Conservation (phyloP, 2,888 invertebrate species). For the Temnothorax ravouxi region DNA sequence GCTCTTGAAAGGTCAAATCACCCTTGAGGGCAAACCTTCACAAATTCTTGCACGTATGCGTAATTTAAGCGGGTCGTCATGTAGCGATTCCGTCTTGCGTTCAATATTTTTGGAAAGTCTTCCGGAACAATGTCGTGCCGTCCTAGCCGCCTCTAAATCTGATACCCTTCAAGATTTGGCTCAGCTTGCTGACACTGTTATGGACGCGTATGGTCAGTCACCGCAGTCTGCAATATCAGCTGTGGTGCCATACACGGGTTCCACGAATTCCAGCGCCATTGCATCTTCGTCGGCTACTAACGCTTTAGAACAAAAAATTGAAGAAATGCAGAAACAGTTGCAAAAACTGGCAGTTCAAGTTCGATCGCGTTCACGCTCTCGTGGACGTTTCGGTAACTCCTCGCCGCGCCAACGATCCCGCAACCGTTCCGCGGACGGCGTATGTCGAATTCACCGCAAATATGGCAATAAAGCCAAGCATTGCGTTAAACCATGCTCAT, state of each 20-base stretch:
- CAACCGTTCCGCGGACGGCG: not conserved
- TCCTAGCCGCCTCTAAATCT: not conserved
- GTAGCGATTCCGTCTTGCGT: not conserved
- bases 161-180: not conserved
- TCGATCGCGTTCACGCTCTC: not conserved
- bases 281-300: not conserved
- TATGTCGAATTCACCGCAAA: not conserved
- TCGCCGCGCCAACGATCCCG: not conserved
- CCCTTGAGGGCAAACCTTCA: too few relatives aligned
- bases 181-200: not conserved
- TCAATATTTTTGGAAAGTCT: not conserved
- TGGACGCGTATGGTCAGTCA: not conserved
- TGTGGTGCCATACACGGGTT: too few relatives aligned
- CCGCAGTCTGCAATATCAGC: not conserved
- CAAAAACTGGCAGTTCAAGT: fast-evolving
- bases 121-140: not conserved
- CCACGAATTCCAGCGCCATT: too few relatives aligned
- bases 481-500: not conserved
- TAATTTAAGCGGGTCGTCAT: not conserved
- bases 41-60: not conserved
- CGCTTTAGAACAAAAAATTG: too few relatives aligned
- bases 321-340: too few relatives aligned
- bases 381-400: not conserved
- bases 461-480: not conserved
- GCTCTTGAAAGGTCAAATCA: not conserved